Base-by-base conservation (phyloP, 2,113 vertebrate genomes). In the Oenanthe oenanthe region DNA sequence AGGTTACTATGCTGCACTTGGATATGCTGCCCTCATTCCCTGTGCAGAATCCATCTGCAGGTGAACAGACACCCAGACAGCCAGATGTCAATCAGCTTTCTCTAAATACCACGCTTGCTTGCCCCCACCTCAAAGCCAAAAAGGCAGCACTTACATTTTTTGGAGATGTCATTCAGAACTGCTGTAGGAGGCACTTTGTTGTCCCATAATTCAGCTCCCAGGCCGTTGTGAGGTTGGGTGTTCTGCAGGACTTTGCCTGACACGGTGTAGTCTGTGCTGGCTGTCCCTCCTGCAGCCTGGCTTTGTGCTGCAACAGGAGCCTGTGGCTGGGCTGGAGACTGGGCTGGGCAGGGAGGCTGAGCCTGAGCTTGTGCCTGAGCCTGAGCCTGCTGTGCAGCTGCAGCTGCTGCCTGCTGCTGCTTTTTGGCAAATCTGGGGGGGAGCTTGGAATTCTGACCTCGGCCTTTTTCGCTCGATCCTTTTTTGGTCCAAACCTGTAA, bases 391-490 rank as follows among this genome's bases (percentile, higher is more conserved):
- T 97, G 92, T 0, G 97, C 97, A 17, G 95, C 93, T 56, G 97
- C 85, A 2, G 90, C 71, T 28, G 97, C 96, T n/a, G 98, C 98
- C 78, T 98, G 98, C 5, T 97, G 98, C 91, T 99, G 99, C 90
- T 99, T 99, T 96, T 99, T 99, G 82, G 99, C 99, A 98, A 99
- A 99, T 89, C 99, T 98, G 45, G 99, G 99, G 24, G 99, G 99
- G 48, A 99, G 98, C 92, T 99, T 99, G 78, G 98, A 98, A 80
- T 98, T 98, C 66, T 99, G 98, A 54, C 98, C 98, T 97, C 99
- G 98, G 86, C 98, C 98, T 92, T 99, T 99, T 88, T 99, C 99
- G 4, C 97, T 98, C 9, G 98, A 98, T 88, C 98, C 98, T 95
- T 99, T 99, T 97, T 99, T 99, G 96, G 98, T 98, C 99, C 99